Percentiles rank a stretch among this genome's conserved stretches.
Evolutionary conservation across 2,888 invertebrate genomes (phyloP).

Genomic region (Ennomos erosarius): DNA sequence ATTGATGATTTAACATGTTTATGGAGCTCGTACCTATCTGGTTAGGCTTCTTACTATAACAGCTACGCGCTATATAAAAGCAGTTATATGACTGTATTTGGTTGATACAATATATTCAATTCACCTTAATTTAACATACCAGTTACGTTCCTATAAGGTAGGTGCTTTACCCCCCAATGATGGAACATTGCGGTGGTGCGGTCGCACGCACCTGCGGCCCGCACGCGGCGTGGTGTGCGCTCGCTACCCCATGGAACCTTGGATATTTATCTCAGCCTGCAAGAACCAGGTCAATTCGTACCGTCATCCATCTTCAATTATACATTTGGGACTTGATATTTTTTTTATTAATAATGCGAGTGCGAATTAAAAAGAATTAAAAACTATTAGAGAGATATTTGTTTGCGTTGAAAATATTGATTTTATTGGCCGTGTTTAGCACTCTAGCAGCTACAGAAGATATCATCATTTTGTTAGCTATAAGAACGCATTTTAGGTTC

Average conservation of each 20-base stretch:
- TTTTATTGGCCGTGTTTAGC: too few species aligned
- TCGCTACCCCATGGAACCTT: constrained; percentile 26
- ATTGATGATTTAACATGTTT: too few species aligned
- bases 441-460: too few species aligned
- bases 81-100: too few species aligned
- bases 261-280: constrained; percentile 56
- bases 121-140: constrained; percentile 2
- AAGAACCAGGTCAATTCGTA: constrained; percentile 36
- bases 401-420: too few species aligned
- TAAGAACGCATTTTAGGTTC: too few species aligned
- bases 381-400: too few species aligned
- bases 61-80: too few species aligned
- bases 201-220: constrained; percentile 49
- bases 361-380: too few species aligned
- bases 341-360: neutral
- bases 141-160: constrained; percentile 8
- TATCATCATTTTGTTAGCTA: too few species aligned
- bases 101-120: neutral
- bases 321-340: constrained; percentile 11
- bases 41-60: too few species aligned
- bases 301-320: constrained; percentile 29
- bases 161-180: constrained; percentile 2
- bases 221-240: constrained; percentile 42
- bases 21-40: too few species aligned
- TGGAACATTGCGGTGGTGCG: constrained; percentile 42